Evolutionary conservation across 2,888 invertebrate species (phyloP), one percentile per base, ranked within the genome.

Genomic region (Tribolium freemani): DNA sequence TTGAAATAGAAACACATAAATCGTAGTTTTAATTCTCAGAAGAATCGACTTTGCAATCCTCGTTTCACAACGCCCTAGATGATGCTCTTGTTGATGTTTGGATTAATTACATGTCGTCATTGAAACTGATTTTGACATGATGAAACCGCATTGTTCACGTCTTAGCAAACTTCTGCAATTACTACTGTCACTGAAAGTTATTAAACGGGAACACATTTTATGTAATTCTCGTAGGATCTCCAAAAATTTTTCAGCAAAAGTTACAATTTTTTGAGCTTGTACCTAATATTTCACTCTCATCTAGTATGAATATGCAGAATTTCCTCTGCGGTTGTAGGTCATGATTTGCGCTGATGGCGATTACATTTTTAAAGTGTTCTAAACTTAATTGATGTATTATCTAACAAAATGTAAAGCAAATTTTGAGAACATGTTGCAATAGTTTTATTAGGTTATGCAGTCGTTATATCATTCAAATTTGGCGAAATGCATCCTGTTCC

Each of bases 21-120:
- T 38, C 38, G 9, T 38, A n/a, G 3, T 38, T 38, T 8, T 6
- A 38, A 38, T 38, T 38, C 38, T 38, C 38, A 38, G 38, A 38
- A 38, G 38, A 38, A 38, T 8, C 38, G 5, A 38, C 38, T 38
- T 8, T 38, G 38, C 38, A 38, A 38, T 38, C 38, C 38, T 38
- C 3, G n/a, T 38, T 38, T 38, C 38, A 38, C 38, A 38, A 38
- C 38, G 38, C 38, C 38, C 38, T 38, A 38, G 38, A 48, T 16
- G 48, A 45, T 45, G 58, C 58, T 58, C 13, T 45, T 48, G 48
- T 48, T 13, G 56, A 56, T 56, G 56, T 56, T 21, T 10, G 45
- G 58, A 58, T 58, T 58, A 58, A 58, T 58, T 45, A 38, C 11
- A 30, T 58, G 57, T 38, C 57, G 57, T 44, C 57, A 57, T 57